Conservation (phyloP, 2,888 invertebrate genomes). For the Dasypogon diadema region DNA sequence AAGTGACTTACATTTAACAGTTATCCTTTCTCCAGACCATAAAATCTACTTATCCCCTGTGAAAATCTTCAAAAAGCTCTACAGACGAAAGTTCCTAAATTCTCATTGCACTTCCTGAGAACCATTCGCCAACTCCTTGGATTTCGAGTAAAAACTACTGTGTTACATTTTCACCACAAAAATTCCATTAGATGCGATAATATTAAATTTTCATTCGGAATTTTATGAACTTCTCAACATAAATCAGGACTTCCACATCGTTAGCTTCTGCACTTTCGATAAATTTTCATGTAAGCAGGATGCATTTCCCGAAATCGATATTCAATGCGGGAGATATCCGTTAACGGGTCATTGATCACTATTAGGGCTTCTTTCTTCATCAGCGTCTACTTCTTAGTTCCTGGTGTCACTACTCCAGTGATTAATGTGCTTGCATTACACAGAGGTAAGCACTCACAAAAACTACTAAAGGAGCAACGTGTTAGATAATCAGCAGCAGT, state of each 20-base stretch:
- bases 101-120: neutral
- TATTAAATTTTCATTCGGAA: constrained; percentile 4
- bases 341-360: constrained; percentile 16
- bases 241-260: constrained; percentile 12
- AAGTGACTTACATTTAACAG: too few relatives aligned
- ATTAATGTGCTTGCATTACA: constrained; percentile 1
- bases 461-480: neutral
- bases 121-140: neutral
- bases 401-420: neutral
- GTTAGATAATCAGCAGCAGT: neutral
- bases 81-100: neutral
- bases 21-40: neutral
- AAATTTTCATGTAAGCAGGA: constrained; percentile 19
- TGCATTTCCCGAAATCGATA: constrained; percentile 9
- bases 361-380: constrained; percentile 15
- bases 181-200: constrained; percentile 5
- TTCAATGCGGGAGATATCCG: constrained; percentile 21
- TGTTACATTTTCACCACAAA: neutral
- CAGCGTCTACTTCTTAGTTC: neutral
- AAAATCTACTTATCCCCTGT: neutral
- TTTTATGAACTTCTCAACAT: constrained; percentile 11
- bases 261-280: constrained; percentile 19
- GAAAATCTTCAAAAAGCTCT: neutral
- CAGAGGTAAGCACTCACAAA: neutral
- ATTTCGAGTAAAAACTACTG: neutral